These are phyloP conservation scores for Drosophila jambulina DNA, from an alignment of 1,140 invertebrate genomes.

Conservation along the genomic window DNA sequence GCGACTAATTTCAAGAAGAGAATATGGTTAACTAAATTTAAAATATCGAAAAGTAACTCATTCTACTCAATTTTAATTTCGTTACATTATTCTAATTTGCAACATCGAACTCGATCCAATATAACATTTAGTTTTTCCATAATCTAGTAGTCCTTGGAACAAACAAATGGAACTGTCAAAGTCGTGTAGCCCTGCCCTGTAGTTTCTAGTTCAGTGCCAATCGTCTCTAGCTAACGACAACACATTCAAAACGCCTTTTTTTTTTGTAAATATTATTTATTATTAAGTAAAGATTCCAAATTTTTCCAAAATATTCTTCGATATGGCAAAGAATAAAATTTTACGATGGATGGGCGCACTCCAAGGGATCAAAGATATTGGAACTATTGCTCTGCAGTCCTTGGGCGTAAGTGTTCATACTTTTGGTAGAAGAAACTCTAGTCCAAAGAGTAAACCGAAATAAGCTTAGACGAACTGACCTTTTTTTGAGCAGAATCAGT, in stretches of 20 bases:
- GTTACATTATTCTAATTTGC: too few relatives aligned
- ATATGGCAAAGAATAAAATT: neutral
- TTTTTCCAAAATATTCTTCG: neutral
- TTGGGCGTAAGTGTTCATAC: neutral
- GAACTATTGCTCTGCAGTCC: neutral
- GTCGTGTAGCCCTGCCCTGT: neutral
- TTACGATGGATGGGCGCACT: neutral
- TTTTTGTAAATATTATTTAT: neutral
- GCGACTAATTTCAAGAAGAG: too few relatives aligned
- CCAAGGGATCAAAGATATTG: neutral
- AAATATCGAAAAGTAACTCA: too few relatives aligned
- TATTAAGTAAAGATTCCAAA: neutral
- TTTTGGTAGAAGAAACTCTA: neutral
- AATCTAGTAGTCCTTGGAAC: constrained; percentile 7
- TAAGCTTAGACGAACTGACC: too few relatives aligned
- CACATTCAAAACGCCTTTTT: neutral
- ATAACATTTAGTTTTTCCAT: neutral
- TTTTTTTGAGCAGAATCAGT: too few relatives aligned
- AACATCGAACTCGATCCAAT: too few relatives aligned
- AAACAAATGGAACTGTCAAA: constrained; percentile 1
- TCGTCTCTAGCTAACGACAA: neutral
- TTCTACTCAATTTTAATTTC: too few relatives aligned
- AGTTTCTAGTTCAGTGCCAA: neutral
- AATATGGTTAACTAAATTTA: too few relatives aligned
- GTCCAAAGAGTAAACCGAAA: neutral